Base-by-base conservation (phyloP, 2,113 vertebrate species). In the Corvus cornix region DNA sequence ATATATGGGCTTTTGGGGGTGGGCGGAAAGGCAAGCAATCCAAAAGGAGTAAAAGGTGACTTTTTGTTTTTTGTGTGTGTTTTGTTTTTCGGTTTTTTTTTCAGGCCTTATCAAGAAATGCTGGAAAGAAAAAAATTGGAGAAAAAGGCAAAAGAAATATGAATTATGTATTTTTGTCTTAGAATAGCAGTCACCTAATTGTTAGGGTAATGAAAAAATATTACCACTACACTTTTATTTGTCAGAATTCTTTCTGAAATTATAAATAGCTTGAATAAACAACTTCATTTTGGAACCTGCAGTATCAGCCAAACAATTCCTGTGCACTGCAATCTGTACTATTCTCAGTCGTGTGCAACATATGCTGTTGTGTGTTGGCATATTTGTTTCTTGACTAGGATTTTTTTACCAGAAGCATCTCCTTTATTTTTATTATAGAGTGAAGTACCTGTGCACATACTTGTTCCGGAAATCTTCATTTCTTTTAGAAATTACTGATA, bases 251-350 rank as follows among this genome's bases (percentile, higher is more conserved):
- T 70, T 84, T 88, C 79, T 83, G 37, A 31, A 90, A 72, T 77
- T 89, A 88, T 84, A 78, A 92, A 81, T 91, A 91, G 60, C 55
- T 68, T 76, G 80, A 87, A 70, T 77, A 92, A 96, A 70, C 84
- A 87, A 67, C 59, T 92, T 92, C 26, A 49, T 66, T 84, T 96
- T 89, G 73, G 89, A 83, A 58, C 51, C 41, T 90, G 46, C 31
- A 51, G 33, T 39, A 62, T 86, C 26, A 94, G 84, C 80, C 91
- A 94, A 79, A 56, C 30, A 66, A 30, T 85, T 67, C 24, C 67
- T 82, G 48, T 82, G 21, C 16, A 4, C 52, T 85, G 52, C 49
- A 53, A 8, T 64, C 63, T 83, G 63, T 69, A 16, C n/a, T 73
- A 1, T 58, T 89, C 88, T 93, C 77, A 76, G 16, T 74, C 63